Percentiles rank a stretch among this genome's conserved stretches.
Conservation (phyloP, 1,140 invertebrate species). For the Nymphalis io region DNA sequence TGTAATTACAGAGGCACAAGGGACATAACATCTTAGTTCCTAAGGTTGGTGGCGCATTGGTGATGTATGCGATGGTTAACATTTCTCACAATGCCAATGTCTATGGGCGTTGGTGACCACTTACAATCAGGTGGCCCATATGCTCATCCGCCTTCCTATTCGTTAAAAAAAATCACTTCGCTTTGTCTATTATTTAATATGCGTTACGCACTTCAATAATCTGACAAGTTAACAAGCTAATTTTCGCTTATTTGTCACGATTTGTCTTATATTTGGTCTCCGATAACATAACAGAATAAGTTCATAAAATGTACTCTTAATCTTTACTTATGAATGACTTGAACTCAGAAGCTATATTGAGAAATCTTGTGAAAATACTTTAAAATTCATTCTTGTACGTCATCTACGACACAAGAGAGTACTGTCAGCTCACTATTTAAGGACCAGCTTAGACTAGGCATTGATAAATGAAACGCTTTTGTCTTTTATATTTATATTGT, state of each 20-base stretch:
- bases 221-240: not conserved
- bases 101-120: no score
- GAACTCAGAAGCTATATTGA: not conserved
- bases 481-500: conserved; percentile 8
- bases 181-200: no score
- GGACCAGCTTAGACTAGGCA: conserved; percentile 3
- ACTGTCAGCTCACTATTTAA: conserved; percentile 8
- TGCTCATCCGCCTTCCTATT: no score
- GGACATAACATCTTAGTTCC: no score
- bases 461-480: conserved; percentile 13
- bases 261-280: not conserved
- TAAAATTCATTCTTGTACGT: conserved; percentile 3
- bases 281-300: not conserved
- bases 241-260: not conserved
- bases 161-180: no score
- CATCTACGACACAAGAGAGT: conserved; percentile 2
- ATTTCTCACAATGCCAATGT: no score
- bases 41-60: no score
- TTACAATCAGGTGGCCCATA: no score
- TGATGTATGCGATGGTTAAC: no score
- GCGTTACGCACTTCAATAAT: no score
- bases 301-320: not conserved
- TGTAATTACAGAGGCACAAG: no score
- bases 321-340: not conserved
- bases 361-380: conserved; percentile 11